These are phyloP conservation scores for Rousettus leschenaultii DNA, from an alignment of 2,113 vertebrate species.

Conservation along the genomic window DNA sequence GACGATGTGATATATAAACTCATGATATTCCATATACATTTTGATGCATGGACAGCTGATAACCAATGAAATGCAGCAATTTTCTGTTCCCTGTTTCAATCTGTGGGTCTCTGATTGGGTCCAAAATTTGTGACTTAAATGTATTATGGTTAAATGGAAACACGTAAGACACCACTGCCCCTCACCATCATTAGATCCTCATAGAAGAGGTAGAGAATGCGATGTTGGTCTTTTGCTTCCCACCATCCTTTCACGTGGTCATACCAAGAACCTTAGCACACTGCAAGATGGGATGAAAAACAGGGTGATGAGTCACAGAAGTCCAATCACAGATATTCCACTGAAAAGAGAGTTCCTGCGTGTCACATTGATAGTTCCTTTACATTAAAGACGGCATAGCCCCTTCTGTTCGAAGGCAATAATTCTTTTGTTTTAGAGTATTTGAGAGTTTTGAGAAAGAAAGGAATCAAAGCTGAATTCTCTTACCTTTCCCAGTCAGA, in stretches of 20 bases:
- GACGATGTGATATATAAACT: neutral
- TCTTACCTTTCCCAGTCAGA: slow-evolving; percentile 81
- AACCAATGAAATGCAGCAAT: neutral
- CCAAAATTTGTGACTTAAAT: neutral
- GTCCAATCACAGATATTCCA: neutral
- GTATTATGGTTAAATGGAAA: neutral
- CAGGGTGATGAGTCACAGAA: neutral
- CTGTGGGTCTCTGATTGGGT: neutral
- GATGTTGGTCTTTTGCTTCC: slow-evolving; percentile 78
- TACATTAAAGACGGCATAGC: neutral
- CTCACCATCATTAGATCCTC: slow-evolving; percentile 84
- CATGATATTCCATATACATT: neutral
- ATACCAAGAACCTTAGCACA: slow-evolving; percentile 84
- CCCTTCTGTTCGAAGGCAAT: neutral
- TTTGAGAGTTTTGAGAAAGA: neutral
- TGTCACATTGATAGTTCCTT: neutral
- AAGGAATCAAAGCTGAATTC: neutral
- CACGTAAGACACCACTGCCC: neutral
- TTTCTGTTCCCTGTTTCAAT: neutral
- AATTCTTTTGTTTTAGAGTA: neutral
- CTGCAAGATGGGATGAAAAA: slow-evolving; percentile 66
- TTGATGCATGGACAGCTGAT: neutral
- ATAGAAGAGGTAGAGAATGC: slow-evolving; percentile 83
- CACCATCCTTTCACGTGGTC: slow-evolving; percentile 85
- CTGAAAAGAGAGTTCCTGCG: neutral